Percentiles rank a stretch among this genome's conserved stretches.
Evolutionary conservation across 2,888 invertebrate species (phyloP).

Genomic region (Plagodis dolabraria): DNA sequence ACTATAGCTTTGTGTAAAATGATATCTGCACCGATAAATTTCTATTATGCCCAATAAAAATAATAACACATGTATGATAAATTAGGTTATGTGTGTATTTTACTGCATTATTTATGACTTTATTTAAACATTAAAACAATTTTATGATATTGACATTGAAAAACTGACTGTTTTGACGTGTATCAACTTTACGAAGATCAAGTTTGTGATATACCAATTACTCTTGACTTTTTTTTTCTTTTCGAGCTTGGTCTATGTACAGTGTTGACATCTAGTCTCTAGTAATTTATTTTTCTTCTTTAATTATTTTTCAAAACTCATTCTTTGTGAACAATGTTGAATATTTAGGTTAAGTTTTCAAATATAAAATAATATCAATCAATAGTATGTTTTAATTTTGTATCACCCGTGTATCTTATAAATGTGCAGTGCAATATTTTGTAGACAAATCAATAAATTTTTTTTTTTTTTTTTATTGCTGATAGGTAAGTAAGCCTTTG

Average conservation of each 20-base stretch:
- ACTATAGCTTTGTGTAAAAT: too few species aligned
- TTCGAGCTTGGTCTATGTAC: constrained; percentile 59
- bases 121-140: too few species aligned
- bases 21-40: too few species aligned
- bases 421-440: not conserved
- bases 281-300: constrained; percentile 72
- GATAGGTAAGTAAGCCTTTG: too few species aligned
- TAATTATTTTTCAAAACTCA: constrained; percentile 48
- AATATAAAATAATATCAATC: constrained; percentile 56
- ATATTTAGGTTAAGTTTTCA: constrained; percentile 70
- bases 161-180: not conserved
- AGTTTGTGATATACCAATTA: constrained; percentile 56
- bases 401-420: not conserved
- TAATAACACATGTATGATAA: too few species aligned
- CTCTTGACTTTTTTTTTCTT: constrained; percentile 45
- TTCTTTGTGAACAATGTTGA: constrained; percentile 65
- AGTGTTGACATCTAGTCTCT: constrained; percentile 78
- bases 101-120: too few species aligned
- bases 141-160: too few species aligned
- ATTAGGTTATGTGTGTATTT: too few species aligned
- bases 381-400: not conserved
- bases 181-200: constrained; percentile 25
- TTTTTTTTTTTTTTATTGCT: too few species aligned
- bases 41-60: too few species aligned
- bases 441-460: too few species aligned